phyloP scores from a whole-genome alignment of 37 sponge, comb jelly and placozoan genomes.

The Ianthella basta region DNA sequence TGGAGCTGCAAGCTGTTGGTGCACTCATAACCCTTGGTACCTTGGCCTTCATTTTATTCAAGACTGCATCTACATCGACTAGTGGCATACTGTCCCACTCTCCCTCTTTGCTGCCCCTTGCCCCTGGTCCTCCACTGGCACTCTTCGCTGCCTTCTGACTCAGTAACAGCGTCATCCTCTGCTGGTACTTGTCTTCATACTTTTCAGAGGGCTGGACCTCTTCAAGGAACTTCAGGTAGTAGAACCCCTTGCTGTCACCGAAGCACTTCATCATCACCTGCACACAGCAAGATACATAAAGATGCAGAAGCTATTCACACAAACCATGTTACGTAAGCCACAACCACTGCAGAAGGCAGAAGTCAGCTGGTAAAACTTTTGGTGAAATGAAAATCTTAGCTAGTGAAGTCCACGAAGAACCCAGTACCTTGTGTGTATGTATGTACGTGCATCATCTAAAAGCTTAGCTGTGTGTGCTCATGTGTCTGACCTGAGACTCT shows the following conservation, averaged over 20 bases:
- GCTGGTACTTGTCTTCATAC: conserved; percentile 54
- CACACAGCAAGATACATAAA: neutral
- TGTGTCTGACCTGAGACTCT: neutral
- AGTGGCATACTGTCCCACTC: conserved; percentile 22
- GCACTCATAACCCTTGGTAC: conserved; percentile 32
- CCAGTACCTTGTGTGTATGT: too few species aligned
- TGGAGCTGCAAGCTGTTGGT: too few species aligned
- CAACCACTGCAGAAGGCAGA: too few species aligned
- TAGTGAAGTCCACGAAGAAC: too few species aligned
- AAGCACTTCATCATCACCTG: conserved; percentile 49
- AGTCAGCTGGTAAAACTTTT: too few species aligned
- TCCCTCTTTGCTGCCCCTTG: neutral
- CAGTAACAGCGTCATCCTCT: conserved; percentile 18
- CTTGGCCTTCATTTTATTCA: conserved; percentile 61
- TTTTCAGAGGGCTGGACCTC: conserved; percentile 61
- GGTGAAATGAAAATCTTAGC: too few species aligned
- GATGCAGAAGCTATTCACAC: too few species aligned
- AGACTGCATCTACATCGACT: conserved; percentile 49
- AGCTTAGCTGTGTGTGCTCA: too few species aligned
- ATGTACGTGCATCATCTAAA: too few species aligned
- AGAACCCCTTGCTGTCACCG: conserved; percentile 74
- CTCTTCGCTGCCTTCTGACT: neutral
- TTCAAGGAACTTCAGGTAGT: conserved; percentile 76
- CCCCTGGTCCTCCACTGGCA: neutral
- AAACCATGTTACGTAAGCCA: too few species aligned